Evolutionary conservation across 2,113 vertebrate genomes (phyloP).

Genomic region (Apistogramma diplotaenia): DNA sequence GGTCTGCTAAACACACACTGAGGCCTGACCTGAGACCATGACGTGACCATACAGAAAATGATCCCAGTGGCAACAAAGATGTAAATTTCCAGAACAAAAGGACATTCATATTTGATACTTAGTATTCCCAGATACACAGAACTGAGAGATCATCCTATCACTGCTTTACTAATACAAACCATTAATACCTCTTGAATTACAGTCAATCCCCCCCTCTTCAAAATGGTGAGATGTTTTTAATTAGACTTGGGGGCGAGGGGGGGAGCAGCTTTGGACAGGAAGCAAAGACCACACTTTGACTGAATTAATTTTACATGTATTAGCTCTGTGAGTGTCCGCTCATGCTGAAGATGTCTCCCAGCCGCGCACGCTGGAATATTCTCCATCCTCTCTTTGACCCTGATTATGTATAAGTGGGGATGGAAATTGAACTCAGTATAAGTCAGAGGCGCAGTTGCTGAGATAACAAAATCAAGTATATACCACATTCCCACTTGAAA

Average conservation of each 20-base stretch:
- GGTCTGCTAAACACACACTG: not conserved
- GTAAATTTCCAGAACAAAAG: not conserved
- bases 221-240: not conserved
- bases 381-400: not conserved
- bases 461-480: conserved; percentile 11
- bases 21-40: not conserved
- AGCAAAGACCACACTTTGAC: not conserved
- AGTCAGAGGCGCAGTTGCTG: not conserved
- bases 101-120: not conserved
- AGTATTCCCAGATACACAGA: not conserved
- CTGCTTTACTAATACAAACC: not conserved
- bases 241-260: not conserved
- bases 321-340: not conserved
- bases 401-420: not conserved
- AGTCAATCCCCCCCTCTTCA: not conserved
- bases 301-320: not conserved
- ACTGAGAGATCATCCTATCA: not conserved
- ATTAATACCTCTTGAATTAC: not conserved
- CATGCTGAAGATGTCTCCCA: not conserved
- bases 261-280: not conserved
- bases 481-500: not conserved
- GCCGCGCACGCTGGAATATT: not conserved
- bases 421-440: not conserved
- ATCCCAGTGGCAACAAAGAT: not conserved
- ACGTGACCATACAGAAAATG: not conserved